Base-by-base conservation (phyloP, 2,113 vertebrate genomes). In the Romanogobio albipinnatus region DNA sequence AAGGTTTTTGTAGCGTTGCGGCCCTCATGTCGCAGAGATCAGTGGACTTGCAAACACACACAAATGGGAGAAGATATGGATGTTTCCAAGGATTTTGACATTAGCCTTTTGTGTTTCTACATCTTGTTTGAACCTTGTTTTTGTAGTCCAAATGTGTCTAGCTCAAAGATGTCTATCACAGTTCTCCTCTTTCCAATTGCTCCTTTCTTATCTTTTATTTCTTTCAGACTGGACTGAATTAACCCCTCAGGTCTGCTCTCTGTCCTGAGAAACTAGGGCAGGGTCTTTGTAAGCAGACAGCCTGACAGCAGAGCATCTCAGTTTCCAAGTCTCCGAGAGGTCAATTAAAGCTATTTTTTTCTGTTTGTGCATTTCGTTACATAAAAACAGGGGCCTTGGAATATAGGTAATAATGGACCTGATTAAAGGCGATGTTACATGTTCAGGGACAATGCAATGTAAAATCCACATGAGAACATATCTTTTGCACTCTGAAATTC, bases 181-280 rank as follows among this genome's bases (percentile, higher is more conserved):
- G 59, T 33, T 49, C 9, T 26, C 56, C 59, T 80, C n/a, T 64
- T 64, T 80, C 39, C n/a, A 26, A 2, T 26, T 19, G 58, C 58
- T 47, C 11, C 24, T 49, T 64, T 47, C 59, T 29, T 64, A 80
- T 80, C 58, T 47, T n/a, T 80, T 80, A 8, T 79, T 64, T 64
- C 9, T 66, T 26, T 47, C 36, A 29, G n/a, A 29, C 49, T 9
- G 56, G 76, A 79, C 76, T 79, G 76, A 61, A 61, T 62, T 62
- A 80, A 80, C 58, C 77, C 36, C 39, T 80, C 43, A 33, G 39
- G 58, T 80, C 59, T 47, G 39, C n/a, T 9, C n/a, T 39, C 22
- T 80, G 59, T 9, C 4, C 39, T 47, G 24, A 64, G 4, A 64
- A 61, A 80, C 59, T 49, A 64, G 59, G 36, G 13, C 59, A 80